Evolutionary conservation across 2,888 invertebrate genomes (phyloP).

Genomic region (Diogma glabrata): DNA sequence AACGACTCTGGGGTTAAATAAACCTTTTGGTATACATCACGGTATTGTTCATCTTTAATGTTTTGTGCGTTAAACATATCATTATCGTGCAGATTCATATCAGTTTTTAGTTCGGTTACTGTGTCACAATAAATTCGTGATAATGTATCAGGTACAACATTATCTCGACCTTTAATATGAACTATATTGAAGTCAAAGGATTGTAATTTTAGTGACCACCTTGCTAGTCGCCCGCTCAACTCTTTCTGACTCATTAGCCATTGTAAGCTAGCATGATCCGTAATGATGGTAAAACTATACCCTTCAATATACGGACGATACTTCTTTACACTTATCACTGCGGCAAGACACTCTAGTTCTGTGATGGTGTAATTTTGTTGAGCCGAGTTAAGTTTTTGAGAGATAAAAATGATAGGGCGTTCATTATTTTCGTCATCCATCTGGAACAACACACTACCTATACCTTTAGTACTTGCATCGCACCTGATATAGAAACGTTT

Average conservation of each 20-base stretch:
- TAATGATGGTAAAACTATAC: not conserved
- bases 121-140: not conserved
- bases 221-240: not conserved
- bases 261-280: not conserved
- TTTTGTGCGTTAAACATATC: not conserved
- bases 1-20: not conserved
- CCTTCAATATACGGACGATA: constrained; percentile 3
- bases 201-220: not conserved
- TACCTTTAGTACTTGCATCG: not conserved
- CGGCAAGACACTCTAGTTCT: constrained; percentile 11
- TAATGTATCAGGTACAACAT: not conserved
- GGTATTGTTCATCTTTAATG: not conserved
- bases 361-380: too few species aligned
- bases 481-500: constrained; percentile 31
- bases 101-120: not conserved
- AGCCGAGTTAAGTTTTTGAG: too few species aligned
- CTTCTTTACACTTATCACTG: not conserved
- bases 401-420: too few species aligned
- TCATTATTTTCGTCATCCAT: too few species aligned
- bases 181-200: not conserved
- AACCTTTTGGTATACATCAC: not conserved
- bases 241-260: not conserved
- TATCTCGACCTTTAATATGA: not conserved
- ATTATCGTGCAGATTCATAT: not conserved
- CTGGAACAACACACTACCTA: not conserved